These are phyloP conservation scores for Ophioninae sp. DNA, from an alignment of 2,888 invertebrate species.

Conservation along the genomic window DNA sequence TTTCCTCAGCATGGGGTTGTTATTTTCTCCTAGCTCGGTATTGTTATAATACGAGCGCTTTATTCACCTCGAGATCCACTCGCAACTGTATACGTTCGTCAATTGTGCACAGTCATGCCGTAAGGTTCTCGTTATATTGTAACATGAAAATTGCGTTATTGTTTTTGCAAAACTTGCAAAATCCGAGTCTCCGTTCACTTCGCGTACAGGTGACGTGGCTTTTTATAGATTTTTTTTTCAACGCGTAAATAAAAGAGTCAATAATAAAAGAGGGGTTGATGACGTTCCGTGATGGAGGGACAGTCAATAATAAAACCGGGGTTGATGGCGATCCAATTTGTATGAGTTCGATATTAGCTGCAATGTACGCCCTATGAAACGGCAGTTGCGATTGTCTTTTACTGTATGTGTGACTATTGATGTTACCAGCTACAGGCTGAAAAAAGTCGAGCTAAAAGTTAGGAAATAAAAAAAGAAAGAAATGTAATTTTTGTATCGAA, in stretches of 20 bases:
- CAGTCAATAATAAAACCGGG: not conserved
- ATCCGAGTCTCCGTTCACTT: not conserved
- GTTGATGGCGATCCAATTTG: not conserved
- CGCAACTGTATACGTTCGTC: not conserved
- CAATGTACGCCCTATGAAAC: not conserved
- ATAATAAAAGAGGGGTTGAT: not conserved
- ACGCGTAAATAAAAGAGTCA: not conserved
- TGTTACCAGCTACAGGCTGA: no score
- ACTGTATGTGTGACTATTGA: not conserved
- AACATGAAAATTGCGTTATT: not conserved
- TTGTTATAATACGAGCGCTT: not conserved
- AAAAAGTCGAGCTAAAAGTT: no score
- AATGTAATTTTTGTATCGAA: no score
- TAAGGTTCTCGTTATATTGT: not conserved
- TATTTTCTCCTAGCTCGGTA: not conserved
- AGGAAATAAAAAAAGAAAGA: no score
- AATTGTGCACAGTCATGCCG: not conserved
- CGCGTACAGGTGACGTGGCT: not conserved
- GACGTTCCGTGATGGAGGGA: not conserved
- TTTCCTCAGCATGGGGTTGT: slow-evolving; percentile 4
- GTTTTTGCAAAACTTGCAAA: not conserved
- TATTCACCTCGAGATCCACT: not conserved
- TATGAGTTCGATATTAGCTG: not conserved
- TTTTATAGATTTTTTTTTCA: not conserved
- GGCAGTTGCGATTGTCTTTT: not conserved